These are phyloP conservation scores for Notarius quadriscutis DNA, from an alignment of 2,113 vertebrate genomes.

Conservation along the genomic window DNA sequence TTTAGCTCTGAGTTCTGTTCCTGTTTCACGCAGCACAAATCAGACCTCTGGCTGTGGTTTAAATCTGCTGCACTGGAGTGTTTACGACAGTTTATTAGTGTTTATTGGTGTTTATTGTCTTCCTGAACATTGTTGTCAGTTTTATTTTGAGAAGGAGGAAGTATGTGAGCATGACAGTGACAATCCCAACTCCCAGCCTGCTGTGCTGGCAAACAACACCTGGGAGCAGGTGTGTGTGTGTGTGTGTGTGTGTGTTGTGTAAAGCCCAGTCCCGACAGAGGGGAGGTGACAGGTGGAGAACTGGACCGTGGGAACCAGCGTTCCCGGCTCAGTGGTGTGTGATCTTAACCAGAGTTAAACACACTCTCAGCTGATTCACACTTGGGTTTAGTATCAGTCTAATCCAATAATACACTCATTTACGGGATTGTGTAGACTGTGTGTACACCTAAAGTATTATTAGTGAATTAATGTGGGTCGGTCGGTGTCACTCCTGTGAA, in stretches of 20 bases:
- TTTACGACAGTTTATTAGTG: background rate
- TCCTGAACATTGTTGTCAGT: background rate
- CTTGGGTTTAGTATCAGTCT: background rate
- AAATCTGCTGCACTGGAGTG: background rate
- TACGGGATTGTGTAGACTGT: background rate
- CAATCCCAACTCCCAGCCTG: slow-evolving; percentile 23
- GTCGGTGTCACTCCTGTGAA: background rate
- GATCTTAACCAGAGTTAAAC: slow-evolving; percentile 16
- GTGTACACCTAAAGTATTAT: background rate
- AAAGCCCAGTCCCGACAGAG: slow-evolving; percentile 9
- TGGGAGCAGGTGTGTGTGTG: slow-evolving; percentile 54
- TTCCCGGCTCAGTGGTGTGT: slow-evolving; percentile 1
- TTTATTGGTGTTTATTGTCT: background rate
- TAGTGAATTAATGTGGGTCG: background rate
- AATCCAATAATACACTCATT: background rate
- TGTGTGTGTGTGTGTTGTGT: slow-evolving; percentile 32
- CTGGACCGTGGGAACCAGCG: slow-evolving; percentile 46
- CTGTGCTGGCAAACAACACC: slow-evolving; percentile 48
- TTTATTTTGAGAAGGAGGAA: slow-evolving; percentile 10
- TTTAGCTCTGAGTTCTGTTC: slow-evolving; percentile 18
- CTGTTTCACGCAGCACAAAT: slow-evolving; percentile 8
- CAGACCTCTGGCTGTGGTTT: background rate
- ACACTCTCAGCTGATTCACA: background rate
- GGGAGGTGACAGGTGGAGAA: slow-evolving; percentile 15
- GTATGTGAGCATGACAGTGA: background rate